These are phyloP conservation scores for Eurystomus glaucurus DNA, from an alignment of 2,797 vertebrate genomes.

Conservation along the genomic window DNA sequence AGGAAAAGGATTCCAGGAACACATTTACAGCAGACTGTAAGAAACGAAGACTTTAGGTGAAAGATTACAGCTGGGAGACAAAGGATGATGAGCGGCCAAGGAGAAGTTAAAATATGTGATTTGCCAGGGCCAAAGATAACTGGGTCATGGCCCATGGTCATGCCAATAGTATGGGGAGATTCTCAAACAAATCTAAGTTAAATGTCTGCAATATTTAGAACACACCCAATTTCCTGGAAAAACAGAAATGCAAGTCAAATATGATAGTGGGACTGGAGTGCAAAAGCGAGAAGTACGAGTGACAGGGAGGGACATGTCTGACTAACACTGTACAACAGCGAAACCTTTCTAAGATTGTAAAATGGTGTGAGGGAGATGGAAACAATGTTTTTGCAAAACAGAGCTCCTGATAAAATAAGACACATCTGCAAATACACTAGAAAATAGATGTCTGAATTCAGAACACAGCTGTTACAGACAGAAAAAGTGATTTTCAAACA, in stretches of 20 bases:
- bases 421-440: neutral
- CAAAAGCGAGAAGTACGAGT: neutral
- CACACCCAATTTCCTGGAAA: neutral
- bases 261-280: neutral
- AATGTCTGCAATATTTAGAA: neutral
- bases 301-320: neutral
- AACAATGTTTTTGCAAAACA: neutral
- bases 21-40: neutral
- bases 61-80: slow-evolving; percentile 1
- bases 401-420: neutral
- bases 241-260: neutral
- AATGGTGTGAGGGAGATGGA: neutral
- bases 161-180: neutral
- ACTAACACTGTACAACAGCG: neutral
- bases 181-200: neutral
- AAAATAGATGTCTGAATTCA: neutral
- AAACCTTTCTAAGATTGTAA: neutral
- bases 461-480: neutral
- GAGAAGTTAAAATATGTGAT: neutral
- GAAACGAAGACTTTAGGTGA: neutral
- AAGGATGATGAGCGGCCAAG: neutral
- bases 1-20: slow-evolving; percentile 41
- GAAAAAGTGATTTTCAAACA: neutral
- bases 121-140: neutral
- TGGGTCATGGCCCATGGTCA: neutral